Evolutionary conservation across 1,140 invertebrate species (phyloP), one percentile per base, ranked within the genome.

Genomic region (Myzus persicae): DNA sequence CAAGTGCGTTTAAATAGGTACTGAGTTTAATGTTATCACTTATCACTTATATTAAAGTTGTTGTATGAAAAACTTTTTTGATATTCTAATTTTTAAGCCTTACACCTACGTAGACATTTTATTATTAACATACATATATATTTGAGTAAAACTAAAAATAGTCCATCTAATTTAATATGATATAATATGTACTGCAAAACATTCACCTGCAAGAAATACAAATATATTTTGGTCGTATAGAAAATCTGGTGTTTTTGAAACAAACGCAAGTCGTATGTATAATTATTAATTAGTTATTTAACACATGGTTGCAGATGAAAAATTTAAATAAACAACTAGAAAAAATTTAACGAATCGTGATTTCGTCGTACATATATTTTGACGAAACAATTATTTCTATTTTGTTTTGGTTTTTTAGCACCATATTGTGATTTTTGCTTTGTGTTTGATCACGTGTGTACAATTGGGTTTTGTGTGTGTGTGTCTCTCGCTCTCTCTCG

Each of bases 221-320:
- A n/a, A n/a, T n/a, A n/a, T n/a, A 76, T n/a, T 76, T 1, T 76
- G 11, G 59, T 76, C 4, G n/a, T 76, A 76, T 14, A 76, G 59
- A n/a, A n/a, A 76, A 76, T 76, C n/a, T 7, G 4, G 14, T n/a
- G 14, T 76, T 76, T 67, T 76, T 76, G 11, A 36, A 76, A n/a
- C 9, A 76, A n/a, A 76, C 31, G 36, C 31, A 18, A 76, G 59
- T 76, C 14, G 4, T 76, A 40, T 9, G 9, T 82, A 82, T 82
- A 82, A 82, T 82, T 82, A 82, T 40, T 82, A 82, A 82, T 82
- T 82, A 82, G 38, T 40, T 82, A 40, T 82, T 82, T 40, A 82
- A 24, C 81, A 40, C 3, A 36, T 82, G 18, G 24, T 82, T 82
- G 22, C 36, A 9, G 38, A 20, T 40, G 7, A 24, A 82, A 24